phyloP scores from a whole-genome alignment of 2,888 invertebrate genomes.

The Dichetophora obliterata region DNA sequence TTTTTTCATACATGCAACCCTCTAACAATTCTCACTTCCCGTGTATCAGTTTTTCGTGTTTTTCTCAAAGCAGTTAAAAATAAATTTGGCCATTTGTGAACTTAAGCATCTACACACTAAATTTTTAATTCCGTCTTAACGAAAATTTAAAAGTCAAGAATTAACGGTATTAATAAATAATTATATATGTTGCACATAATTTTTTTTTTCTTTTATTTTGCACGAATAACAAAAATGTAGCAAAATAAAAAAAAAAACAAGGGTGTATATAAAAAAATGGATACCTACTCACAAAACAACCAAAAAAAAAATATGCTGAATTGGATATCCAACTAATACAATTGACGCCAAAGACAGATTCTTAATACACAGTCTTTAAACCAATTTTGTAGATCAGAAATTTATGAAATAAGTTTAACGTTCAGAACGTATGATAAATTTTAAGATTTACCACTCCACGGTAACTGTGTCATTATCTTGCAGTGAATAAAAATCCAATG shows the following conservation, averaged over 20 bases:
- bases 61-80: too few relatives aligned
- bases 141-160: not conserved
- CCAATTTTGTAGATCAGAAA: not conserved
- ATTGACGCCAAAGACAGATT: not conserved
- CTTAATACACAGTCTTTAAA: not conserved
- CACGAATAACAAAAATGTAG: slow-evolving; percentile 8
- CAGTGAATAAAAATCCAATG: slow-evolving; percentile 85
- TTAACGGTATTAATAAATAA: not conserved
- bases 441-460: slow-evolving; percentile 73
- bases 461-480: slow-evolving; percentile 86
- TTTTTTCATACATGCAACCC: too few relatives aligned
- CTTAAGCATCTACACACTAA: too few relatives aligned
- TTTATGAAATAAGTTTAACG: too few relatives aligned
- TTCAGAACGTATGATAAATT: too few relatives aligned
- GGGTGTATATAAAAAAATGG: slow-evolving; percentile 5
- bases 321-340: not conserved
- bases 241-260: slow-evolving; percentile 6
- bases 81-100: too few relatives aligned
- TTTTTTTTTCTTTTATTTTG: not conserved
- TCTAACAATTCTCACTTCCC: too few relatives aligned
- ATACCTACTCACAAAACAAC: not conserved
- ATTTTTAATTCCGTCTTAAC: too few relatives aligned
- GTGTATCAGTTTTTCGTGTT: too few relatives aligned
- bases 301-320: not conserved
- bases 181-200: slow-evolving; percentile 21